A percentile compares a stretch with the other conserved stretches of the same genome.
Evolutionary conservation across 2,113 vertebrate genomes (phyloP).

Genomic region (Fukomys damarensis): DNA sequence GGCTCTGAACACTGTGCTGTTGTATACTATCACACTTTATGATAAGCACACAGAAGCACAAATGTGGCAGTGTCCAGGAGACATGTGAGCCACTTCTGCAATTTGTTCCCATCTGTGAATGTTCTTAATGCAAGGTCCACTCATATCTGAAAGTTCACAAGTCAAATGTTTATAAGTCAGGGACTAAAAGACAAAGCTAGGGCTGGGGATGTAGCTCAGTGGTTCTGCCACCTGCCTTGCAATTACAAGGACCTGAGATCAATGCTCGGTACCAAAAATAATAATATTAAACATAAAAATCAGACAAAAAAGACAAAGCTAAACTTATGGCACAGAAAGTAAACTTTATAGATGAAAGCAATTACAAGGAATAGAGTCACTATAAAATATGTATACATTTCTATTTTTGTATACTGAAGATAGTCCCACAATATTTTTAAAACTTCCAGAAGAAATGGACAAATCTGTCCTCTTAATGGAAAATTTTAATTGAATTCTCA

Average conservation of each 20-base stretch:
- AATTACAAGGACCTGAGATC: too few relatives aligned
- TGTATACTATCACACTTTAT: background rate
- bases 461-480: background rate
- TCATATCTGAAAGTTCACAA: background rate
- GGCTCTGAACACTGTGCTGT: background rate
- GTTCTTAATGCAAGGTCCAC: background rate
- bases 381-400: background rate
- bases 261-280: too few relatives aligned
- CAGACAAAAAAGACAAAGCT: background rate
- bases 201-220: too few relatives aligned
- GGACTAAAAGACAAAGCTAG: background rate
- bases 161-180: background rate
- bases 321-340: background rate
- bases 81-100: background rate
- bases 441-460: background rate
- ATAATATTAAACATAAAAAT: too few relatives aligned
- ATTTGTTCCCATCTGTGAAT: background rate
- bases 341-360: background rate
- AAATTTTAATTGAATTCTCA: background rate
- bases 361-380: background rate
- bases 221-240: too few relatives aligned
- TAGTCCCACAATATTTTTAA: slow-evolving; percentile 23
- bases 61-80: background rate
- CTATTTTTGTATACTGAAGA: background rate
- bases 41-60: background rate